phyloP scores from a whole-genome alignment of 2,888 invertebrate species.

The Athalia circularis region DNA sequence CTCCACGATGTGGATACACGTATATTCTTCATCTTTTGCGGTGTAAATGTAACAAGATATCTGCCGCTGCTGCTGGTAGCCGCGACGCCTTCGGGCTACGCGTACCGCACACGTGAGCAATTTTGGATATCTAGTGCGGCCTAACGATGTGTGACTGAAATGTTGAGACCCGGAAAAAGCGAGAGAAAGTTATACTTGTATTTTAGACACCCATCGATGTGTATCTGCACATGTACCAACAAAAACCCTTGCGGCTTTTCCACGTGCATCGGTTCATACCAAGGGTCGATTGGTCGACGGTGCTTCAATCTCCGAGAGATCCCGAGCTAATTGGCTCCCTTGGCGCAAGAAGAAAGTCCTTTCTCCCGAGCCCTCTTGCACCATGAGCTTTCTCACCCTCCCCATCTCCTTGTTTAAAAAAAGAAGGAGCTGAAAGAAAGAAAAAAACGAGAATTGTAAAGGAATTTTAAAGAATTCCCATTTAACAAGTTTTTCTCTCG shows the following conservation, averaged over 20 bases:
- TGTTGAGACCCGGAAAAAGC: background rate
- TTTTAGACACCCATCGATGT: background rate
- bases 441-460: background rate
- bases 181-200: background rate
- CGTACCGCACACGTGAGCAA: constrained; percentile 1
- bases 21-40: background rate
- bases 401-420: background rate
- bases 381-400: background rate
- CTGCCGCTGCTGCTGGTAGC: background rate
- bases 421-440: background rate
- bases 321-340: constrained; percentile 37
- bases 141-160: constrained; percentile 34
- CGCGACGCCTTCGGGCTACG: no score
- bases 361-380: background rate
- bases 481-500: constrained; percentile 15
- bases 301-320: constrained; percentile 6
- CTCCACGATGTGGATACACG: no score
- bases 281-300: constrained; percentile 14
- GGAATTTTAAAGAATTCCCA: constrained; percentile 21
- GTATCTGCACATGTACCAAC: background rate
- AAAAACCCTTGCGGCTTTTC: background rate
- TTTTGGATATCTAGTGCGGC: background rate
- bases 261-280: background rate
- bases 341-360: constrained; percentile 9
- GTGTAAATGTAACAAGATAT: constrained; percentile 9